Percentiles rank a stretch among this genome's conserved stretches.
Evolutionary conservation across 1,140 invertebrate species (phyloP).

Genomic region (Drosophila orosa): DNA sequence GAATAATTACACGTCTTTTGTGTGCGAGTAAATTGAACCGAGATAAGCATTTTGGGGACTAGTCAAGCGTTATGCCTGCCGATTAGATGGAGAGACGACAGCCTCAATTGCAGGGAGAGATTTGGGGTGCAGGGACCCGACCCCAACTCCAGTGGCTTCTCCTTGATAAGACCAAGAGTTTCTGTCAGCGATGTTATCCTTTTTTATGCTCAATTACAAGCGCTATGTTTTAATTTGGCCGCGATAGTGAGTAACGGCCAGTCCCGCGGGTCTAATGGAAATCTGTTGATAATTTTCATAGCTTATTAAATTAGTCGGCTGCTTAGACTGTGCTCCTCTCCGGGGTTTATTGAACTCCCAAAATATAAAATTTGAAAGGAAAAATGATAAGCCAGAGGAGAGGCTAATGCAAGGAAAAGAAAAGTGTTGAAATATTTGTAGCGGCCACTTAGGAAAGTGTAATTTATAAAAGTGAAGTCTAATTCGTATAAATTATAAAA

Average conservation of each 20-base stretch:
- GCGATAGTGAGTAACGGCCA: slow-evolving; percentile 41
- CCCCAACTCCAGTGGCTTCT: neutral
- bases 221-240: slow-evolving; percentile 78
- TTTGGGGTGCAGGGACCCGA: neutral
- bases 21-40: slow-evolving; percentile 30
- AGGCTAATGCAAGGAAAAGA: neutral
- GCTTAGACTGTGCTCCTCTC: neutral
- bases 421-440: slow-evolving; percentile 12
- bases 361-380: slow-evolving; percentile 21
- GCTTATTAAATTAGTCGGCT: slow-evolving; percentile 65
- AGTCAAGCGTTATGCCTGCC: slow-evolving; percentile 77
- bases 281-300: slow-evolving; percentile 60
- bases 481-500: neutral
- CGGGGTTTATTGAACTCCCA: slow-evolving; percentile 70
- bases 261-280: slow-evolving; percentile 54
- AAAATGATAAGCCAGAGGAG: slow-evolving; percentile 46
- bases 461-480: neutral
- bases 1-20: slow-evolving; percentile 63
- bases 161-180: slow-evolving; percentile 42
- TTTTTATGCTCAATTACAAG: slow-evolving; percentile 73
- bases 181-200: slow-evolving; percentile 71
- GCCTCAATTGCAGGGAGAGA: slow-evolving; percentile 62
- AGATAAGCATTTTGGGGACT: slow-evolving; percentile 68
- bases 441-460: neutral
- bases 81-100: slow-evolving; percentile 69